Evolutionary conservation across 2,797 vertebrate species (phyloP).

Genomic region (Galaxias olidus): DNA sequence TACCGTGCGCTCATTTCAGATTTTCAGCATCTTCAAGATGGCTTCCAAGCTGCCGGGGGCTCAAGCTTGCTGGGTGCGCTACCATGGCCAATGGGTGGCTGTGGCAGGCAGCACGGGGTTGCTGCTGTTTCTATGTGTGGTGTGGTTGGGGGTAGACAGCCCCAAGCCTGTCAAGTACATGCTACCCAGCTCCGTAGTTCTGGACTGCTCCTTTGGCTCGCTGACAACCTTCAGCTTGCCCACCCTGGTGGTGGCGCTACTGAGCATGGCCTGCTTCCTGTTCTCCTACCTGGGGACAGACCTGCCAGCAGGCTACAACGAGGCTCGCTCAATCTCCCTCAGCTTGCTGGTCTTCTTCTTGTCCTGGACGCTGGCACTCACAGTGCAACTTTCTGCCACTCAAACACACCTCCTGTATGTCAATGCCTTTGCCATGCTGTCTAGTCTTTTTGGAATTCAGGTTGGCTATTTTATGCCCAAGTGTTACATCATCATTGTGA

Average conservation of each 20-base stretch:
- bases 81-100: conserved; percentile 53
- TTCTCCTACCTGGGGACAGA: conserved; percentile 75
- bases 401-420: conserved; percentile 31
- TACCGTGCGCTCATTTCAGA: conserved; percentile 69
- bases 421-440: conserved; percentile 29
- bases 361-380: conserved; percentile 57
- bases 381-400: conserved; percentile 41
- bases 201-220: conserved; percentile 48
- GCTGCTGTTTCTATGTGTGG: conserved; percentile 50
- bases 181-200: conserved; percentile 38
- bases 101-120: conserved; percentile 30
- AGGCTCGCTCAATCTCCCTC: conserved; percentile 75
- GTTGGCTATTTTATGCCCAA: conserved; percentile 70
- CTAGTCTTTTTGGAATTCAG: conserved; percentile 55
- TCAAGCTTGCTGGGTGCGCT: conserved; percentile 63
- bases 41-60: conserved; percentile 55
- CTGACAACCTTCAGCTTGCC: background rate
- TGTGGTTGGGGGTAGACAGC: conserved; percentile 38
- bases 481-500: conserved; percentile 67
- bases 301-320: conserved; percentile 75
- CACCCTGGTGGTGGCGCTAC: conserved; percentile 42
- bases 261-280: conserved; percentile 63
- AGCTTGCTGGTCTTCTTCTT: conserved; percentile 69
- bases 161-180: conserved; percentile 51
- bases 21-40: conserved; percentile 75